Evolutionary conservation across 1,140 invertebrate species (phyloP), one percentile per base, ranked within the genome.

Genomic region (Vanessa atalanta): DNA sequence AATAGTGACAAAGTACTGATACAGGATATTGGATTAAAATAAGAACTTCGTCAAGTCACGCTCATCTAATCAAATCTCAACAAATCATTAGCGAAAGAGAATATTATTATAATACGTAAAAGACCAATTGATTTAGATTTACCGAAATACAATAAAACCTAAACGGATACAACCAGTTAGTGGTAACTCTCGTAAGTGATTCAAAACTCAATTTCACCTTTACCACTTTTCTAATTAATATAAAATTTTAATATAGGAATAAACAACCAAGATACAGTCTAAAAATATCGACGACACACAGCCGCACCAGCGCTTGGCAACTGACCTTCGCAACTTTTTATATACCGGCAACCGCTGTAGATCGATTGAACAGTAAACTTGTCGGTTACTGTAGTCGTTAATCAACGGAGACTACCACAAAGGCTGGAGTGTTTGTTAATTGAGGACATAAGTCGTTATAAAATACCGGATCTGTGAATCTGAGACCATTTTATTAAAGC

Each of bases 251-350:
- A 1, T 12, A 61, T 16, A 37, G 26, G 57, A 61, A 61, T 16
- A 57, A n/a, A 23, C 26, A 61, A 37, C 57, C 26, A 14, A 61
- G 57, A 37, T 37, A 61, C 57, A 61, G 20, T 70, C 72, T 78
- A 78, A 74, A 78, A 74, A 78, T 78, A 78, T 26, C 65, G 31
- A 4, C 72, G 57, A 61, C 31, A 64, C 43, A 47, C 12, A 60
- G 48, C 63, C 51, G 57, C 61, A 73, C 51, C 70, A 8, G 9
- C 37, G 53, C 68, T 60, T 53, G 61, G 51, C 67, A 51, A 37
- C 51, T 65, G 72, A 75, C 76, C 76, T 78, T 78, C 76, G 68
- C 68, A 55, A 66, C 73, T 66, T 78, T 75, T 75, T 72, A 72
- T 73, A 74, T 60, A 53, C 53, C 15, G 37, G 55, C 65, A 60